Evolutionary conservation across 2,113 vertebrate genomes (phyloP).

Genomic region (Ailurus styani): DNA sequence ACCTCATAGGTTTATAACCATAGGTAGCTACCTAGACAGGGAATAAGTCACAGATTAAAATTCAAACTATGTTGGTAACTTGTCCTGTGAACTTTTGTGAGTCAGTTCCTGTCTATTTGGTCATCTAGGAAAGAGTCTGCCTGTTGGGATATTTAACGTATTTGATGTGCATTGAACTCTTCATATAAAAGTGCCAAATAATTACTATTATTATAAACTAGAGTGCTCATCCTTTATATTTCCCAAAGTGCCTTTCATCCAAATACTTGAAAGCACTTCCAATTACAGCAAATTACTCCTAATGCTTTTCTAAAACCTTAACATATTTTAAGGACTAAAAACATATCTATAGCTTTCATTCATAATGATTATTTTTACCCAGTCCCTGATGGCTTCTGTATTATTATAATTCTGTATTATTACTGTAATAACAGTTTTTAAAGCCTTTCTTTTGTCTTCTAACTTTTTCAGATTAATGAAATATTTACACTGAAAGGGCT

Average conservation of each 20-base stretch:
- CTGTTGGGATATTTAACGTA: neutral
- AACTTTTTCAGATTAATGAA: neutral
- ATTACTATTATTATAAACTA: neutral
- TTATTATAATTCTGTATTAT: neutral
- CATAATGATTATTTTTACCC: neutral
- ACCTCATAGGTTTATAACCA: neutral
- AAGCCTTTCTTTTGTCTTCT: neutral
- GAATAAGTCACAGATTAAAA: neutral
- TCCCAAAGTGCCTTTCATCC: neutral
- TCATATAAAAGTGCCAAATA: neutral
- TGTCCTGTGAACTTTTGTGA: slow-evolving; percentile 34
- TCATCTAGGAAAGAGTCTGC: neutral
- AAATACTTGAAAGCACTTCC: slow-evolving; percentile 24
- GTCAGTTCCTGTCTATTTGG: neutral
- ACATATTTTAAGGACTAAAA: slow-evolving; percentile 1
- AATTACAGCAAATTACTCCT: neutral
- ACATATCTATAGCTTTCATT: neutral
- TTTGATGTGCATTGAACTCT: slow-evolving; percentile 23
- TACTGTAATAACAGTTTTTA: neutral
- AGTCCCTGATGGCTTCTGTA: neutral
- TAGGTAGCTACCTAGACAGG: neutral
- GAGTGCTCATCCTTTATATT: neutral
- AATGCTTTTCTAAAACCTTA: neutral
- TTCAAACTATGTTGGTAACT: slow-evolving; percentile 15
- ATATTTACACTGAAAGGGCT: neutral